Conservation (phyloP, 1,140 invertebrate species). For the Leptonema lineaticorne region DNA sequence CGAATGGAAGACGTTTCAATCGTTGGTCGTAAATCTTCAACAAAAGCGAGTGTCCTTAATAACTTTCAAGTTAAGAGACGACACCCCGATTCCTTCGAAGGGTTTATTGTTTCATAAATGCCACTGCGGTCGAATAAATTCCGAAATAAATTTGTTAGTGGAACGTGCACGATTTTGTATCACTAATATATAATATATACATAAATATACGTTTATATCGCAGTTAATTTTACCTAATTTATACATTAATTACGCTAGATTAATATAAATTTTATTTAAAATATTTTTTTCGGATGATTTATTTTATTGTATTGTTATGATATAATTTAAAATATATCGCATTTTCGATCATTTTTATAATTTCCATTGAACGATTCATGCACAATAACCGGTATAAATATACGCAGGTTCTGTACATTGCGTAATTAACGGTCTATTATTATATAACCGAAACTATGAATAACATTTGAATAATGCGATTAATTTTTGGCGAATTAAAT, state of each 20-base stretch:
- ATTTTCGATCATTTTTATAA: too few relatives aligned
- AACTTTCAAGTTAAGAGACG: slow-evolving; percentile 31
- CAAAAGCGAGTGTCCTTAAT: slow-evolving; percentile 31
- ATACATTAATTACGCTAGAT: too few relatives aligned
- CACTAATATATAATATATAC: too few relatives aligned
- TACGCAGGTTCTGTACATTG: background rate
- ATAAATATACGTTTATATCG: too few relatives aligned
- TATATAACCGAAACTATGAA: slow-evolving; percentile 7
- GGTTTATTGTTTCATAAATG: slow-evolving; percentile 39
- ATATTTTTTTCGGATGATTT: too few relatives aligned
- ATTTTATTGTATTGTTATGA: too few relatives aligned
- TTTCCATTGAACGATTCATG: too few relatives aligned
- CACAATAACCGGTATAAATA: too few relatives aligned
- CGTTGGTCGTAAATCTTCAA: slow-evolving; percentile 32
- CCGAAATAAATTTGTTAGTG: background rate
- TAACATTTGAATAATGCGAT: slow-evolving; percentile 13
- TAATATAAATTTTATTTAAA: too few relatives aligned
- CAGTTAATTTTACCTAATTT: too few relatives aligned
- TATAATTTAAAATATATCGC: too few relatives aligned
- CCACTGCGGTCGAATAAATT: slow-evolving; percentile 10
- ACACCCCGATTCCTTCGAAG: slow-evolving; percentile 16
- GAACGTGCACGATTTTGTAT: too few relatives aligned
- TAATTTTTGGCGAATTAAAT: background rate
- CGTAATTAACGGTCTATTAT: slow-evolving; percentile 2
- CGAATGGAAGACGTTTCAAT: slow-evolving; percentile 37